Evolutionary conservation across 2,888 invertebrate species (phyloP), one percentile per base, ranked within the genome.

Genomic region (Eilema caniola): DNA sequence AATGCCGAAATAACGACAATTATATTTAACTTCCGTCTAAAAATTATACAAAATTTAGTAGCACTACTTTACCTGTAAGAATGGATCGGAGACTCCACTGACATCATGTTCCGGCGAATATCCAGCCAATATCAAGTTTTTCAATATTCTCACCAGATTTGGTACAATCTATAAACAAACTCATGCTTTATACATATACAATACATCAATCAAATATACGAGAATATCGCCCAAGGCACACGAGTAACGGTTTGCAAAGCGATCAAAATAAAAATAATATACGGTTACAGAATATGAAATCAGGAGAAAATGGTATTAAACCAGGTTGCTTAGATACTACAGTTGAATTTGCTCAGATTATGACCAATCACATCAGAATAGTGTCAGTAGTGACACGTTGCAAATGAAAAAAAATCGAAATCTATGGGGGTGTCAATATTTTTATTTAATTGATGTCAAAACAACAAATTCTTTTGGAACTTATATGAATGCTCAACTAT

Each of bases 21-120:
- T 24, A 12, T 4, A n/a, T 24, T 53, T 53, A 14, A n/a, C 14
- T 56, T 56, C n/a, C n/a, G 4, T 4, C 33, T 37, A 2, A 11
- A 37, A 37, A 12, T 56, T 10, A 56, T 57, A 24, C 14, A 24
- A 14, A 12, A 24, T 23, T 24, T 1, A 24, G 24, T 24, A 14
- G 12, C 10, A 12, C 1, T n/a, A 70, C 70, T 56, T 83, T 92
- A 98, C 99, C 97, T 99, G 99, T 79, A 99, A 96, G 95, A 99
- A 99, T 63, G 99, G 99, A 95, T 99, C 99, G 83, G 99, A 99
- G 62, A 99, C 99, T 31, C 99, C 99, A 77, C 99, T 99, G 62
- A 99, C 99, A 93, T 99, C 99, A 92, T 99, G 99, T 90, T 99
- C 99, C 16, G 99, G 99, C 41, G 99, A 99, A 95, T 99, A 99